These are phyloP conservation scores for Knipowitschia caucasica DNA, from an alignment of 2,797 vertebrate genomes.

Conservation along the genomic window DNA sequence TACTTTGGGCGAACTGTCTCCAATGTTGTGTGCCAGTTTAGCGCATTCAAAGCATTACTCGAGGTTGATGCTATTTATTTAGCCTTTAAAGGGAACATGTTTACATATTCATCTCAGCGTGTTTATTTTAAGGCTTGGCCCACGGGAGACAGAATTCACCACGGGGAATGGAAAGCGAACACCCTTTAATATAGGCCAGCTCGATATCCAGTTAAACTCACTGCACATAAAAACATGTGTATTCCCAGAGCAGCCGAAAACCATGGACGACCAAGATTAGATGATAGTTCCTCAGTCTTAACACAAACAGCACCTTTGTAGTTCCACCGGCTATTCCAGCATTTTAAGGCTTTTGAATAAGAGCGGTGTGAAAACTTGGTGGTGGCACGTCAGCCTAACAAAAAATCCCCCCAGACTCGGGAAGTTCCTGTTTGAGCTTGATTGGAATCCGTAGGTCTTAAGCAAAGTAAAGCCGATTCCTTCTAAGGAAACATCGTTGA, in stretches of 20 bases:
- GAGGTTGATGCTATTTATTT: conserved; percentile 40
- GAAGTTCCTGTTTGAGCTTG: conserved; percentile 66
- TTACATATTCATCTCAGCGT: conserved; percentile 58
- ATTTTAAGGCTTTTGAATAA: conserved; percentile 60
- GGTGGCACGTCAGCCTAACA: conserved; percentile 68
- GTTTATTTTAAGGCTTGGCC: conserved; percentile 58
- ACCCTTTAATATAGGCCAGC: conserved; percentile 56
- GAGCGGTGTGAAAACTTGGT: conserved; percentile 62
- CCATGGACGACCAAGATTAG: conserved; percentile 50
- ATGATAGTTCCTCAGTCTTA: conserved; percentile 31
- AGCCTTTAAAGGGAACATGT: conserved; percentile 49
- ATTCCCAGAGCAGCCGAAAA: conserved; percentile 37
- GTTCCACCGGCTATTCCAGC: conserved; percentile 47
- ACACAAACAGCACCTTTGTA: conserved; percentile 37
- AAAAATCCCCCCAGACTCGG: conserved; percentile 65
- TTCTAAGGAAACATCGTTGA: conserved; percentile 60
- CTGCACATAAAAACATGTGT: conserved; percentile 39
- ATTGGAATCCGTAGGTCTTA: conserved; percentile 71
- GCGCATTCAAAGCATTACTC: conserved; percentile 36
- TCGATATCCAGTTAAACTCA: conserved; percentile 57
- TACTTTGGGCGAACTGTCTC: too few species aligned
- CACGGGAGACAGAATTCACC: conserved; percentile 48
- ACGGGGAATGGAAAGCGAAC: conserved; percentile 47
- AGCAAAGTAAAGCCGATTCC: conserved; percentile 69
- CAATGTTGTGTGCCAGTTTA: conserved; percentile 37